These are phyloP conservation scores for Rhogogaster chlorosoma DNA, from an alignment of 2,888 invertebrate genomes.

Conservation along the genomic window DNA sequence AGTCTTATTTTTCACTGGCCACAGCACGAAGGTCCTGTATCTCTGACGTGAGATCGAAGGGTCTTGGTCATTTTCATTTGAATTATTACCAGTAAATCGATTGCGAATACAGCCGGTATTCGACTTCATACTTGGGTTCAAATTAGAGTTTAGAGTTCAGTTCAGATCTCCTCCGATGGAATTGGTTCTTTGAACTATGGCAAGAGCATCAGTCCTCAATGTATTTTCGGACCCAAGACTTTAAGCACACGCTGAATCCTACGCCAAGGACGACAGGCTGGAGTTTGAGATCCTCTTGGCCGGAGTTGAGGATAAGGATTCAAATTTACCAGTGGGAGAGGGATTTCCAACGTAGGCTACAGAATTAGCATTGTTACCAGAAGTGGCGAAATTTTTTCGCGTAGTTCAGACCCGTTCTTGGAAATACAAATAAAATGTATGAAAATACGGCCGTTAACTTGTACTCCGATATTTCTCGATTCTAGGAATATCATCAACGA, in stretches of 20 bases:
- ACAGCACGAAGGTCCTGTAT: constrained; percentile 8
- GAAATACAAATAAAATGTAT: background rate
- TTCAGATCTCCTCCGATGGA: background rate
- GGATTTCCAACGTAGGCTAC: background rate
- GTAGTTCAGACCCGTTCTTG: background rate
- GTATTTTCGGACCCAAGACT: background rate
- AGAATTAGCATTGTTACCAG: background rate
- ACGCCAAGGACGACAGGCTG: background rate
- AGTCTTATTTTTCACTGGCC: constrained; percentile 1
- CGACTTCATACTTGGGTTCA: background rate
- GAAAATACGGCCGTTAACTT: background rate
- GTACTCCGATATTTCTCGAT: background rate
- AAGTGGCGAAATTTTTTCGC: background rate
- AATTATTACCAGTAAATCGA: background rate
- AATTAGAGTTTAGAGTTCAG: background rate
- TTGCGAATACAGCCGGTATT: background rate
- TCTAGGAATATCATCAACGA: background rate
- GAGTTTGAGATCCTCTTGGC: background rate
- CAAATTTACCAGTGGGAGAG: background rate
- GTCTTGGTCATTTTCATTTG: background rate
- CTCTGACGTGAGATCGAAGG: background rate
- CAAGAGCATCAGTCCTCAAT: background rate
- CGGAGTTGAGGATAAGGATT: background rate
- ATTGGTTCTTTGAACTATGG: background rate
- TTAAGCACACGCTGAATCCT: background rate